phyloP scores from a whole-genome alignment of 1,140 invertebrate genomes.

The Leguminivora glycinivorella region DNA sequence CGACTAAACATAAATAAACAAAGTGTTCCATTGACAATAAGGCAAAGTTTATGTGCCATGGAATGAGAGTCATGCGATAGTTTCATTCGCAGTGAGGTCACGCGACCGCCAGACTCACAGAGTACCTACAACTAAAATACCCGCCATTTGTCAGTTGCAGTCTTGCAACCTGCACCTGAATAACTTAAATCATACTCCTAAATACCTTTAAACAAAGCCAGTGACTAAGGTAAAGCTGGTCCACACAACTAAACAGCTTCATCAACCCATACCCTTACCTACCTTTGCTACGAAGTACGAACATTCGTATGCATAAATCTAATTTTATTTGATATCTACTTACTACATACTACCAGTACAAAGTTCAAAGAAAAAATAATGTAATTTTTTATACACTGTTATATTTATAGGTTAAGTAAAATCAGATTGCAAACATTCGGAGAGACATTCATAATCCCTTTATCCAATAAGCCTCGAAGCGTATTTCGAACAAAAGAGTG shows the following conservation, averaged over 20 bases:
- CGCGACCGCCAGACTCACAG: slow-evolving; percentile 34
- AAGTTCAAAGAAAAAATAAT: not conserved
- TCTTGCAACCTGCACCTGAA: slow-evolving; percentile 26
- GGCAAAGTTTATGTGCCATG: slow-evolving; percentile 47
- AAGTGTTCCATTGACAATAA: slow-evolving; percentile 43
- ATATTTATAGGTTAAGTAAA: slow-evolving; percentile 31
- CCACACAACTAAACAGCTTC: not conserved
- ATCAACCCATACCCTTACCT: not conserved
- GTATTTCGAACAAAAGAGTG: slow-evolving; percentile 54
- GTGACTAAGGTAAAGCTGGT: not conserved
- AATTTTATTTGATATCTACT: too few relatives aligned
- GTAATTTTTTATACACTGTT: not conserved
- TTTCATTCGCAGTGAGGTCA: slow-evolving; percentile 39
- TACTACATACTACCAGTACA: not conserved
- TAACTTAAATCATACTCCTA: slow-evolving; percentile 25
- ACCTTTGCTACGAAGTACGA: not conserved
- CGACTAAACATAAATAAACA: not conserved
- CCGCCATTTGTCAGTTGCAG: slow-evolving; percentile 37
- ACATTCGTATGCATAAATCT: too few relatives aligned
- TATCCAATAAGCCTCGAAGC: slow-evolving; percentile 51
- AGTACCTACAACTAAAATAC: slow-evolving; percentile 34
- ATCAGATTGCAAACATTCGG: slow-evolving; percentile 31
- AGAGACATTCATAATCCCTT: slow-evolving; percentile 47
- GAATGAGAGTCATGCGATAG: slow-evolving; percentile 46
- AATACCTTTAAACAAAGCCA: slow-evolving; percentile 22